These are phyloP conservation scores for Amphimedon queenslandica DNA, from an alignment of 37 sponge, comb jelly and placozoan genomes.

Conservation along the genomic window DNA sequence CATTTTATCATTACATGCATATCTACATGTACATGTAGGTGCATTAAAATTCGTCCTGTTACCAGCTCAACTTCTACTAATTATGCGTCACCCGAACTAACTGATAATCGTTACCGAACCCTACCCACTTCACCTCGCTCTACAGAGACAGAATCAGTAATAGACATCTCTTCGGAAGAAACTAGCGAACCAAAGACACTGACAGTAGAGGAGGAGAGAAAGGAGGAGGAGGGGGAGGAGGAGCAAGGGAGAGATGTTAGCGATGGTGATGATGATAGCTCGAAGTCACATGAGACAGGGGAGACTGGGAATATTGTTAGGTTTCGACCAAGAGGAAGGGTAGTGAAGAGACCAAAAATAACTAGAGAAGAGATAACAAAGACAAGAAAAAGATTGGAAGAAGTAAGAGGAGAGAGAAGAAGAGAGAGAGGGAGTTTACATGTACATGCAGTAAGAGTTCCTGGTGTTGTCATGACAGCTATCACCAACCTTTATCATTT, in stretches of 20 bases:
- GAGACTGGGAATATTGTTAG: neutral
- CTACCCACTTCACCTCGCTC: neutral
- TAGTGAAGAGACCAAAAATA: neutral
- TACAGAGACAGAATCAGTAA: too few species aligned
- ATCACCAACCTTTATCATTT: too few species aligned
- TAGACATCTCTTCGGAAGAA: neutral
- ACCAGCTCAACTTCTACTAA: neutral
- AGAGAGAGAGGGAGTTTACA: too few species aligned
- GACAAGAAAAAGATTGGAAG: constrained; percentile 62
- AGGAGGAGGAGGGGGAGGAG: constrained; percentile 7
- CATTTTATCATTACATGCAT: too few species aligned
- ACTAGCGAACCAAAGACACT: neutral
- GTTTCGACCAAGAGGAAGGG: neutral
- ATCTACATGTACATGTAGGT: too few species aligned
- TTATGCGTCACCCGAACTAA: neutral
- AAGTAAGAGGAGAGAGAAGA: too few species aligned
- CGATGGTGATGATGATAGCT: neutral
- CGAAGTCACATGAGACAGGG: neutral
- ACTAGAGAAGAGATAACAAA: constrained; percentile 40
- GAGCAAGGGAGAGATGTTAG: neutral
- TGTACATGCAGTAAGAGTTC: too few species aligned
- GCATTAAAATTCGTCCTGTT: too few species aligned
- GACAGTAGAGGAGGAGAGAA: neutral
- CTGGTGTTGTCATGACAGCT: too few species aligned
- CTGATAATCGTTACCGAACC: neutral